Evolutionary conservation across 2,888 invertebrate species (phyloP).

Genomic region (Erynnis tages): DNA sequence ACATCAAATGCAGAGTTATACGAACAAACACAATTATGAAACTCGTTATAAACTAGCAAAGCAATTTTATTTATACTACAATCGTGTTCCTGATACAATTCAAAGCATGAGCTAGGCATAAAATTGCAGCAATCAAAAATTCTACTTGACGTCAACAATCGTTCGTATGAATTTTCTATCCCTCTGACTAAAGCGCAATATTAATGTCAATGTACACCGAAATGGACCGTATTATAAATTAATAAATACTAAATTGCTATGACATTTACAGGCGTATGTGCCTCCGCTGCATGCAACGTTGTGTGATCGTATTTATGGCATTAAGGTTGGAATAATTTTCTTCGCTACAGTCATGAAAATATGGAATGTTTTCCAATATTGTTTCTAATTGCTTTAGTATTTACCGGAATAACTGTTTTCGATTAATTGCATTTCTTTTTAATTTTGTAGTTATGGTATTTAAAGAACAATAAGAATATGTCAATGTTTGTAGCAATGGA

Average conservation of each 20-base stretch:
- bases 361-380: conserved; percentile 22
- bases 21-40: too few species aligned
- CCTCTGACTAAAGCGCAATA: conserved; percentile 4
- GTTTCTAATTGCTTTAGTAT: conserved; percentile 16
- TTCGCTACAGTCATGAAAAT: conserved; percentile 6
- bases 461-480: too few species aligned
- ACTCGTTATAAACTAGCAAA: too few species aligned
- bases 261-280: conserved; percentile 17
- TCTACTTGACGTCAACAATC: conserved; percentile 20
- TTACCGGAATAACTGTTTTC: not conserved
- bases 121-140: conserved; percentile 23
- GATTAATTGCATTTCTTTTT: not conserved
- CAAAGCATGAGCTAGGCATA: conserved; percentile 20
- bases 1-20: too few species aligned
- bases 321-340: conserved; percentile 21
- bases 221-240: conserved; percentile 15
- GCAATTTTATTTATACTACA: too few species aligned
- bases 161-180: conserved; percentile 22
- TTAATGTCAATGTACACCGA: conserved; percentile 4
- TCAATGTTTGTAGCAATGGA: too few species aligned
- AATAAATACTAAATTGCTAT: conserved; percentile 22
- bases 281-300: conserved; percentile 16
- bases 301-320: conserved; percentile 26
- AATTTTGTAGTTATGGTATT: too few species aligned
- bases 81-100: conserved; percentile 8